These are phyloP conservation scores for Microctonus hyperodae DNA, from an alignment of 2,888 invertebrate genomes.

Conservation along the genomic window DNA sequence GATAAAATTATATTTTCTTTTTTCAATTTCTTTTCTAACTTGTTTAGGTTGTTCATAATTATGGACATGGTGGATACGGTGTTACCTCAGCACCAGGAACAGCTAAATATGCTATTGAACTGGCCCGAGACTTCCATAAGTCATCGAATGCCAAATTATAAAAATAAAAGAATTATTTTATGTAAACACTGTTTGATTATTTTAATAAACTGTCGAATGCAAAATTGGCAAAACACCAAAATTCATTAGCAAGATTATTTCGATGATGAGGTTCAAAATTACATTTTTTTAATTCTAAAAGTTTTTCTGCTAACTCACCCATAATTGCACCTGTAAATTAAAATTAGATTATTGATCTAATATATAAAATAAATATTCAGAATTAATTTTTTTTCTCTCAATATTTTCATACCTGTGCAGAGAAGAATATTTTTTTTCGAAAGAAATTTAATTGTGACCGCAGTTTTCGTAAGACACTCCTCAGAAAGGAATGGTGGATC, in stretches of 20 bases:
- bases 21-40: conserved; percentile 7
- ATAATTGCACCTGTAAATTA: conserved; percentile 72
- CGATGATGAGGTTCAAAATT: conserved; percentile 82
- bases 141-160: conserved; percentile 44
- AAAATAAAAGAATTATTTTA: background rate
- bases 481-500: conserved; percentile 96
- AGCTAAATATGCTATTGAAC: conserved; percentile 75
- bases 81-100: conserved; percentile 91
- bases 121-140: conserved; percentile 69
- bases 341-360: conserved; percentile 33
- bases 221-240: conserved; percentile 90
- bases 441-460: conserved; percentile 78
- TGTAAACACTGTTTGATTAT: conserved; percentile 30
- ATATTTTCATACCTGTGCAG: conserved; percentile 77
- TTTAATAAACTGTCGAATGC: conserved; percentile 67
- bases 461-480: conserved; percentile 87
- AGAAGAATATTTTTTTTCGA: conserved; percentile 80
- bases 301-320: conserved; percentile 72
- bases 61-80: conserved; percentile 95
- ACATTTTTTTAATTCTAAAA: conserved; percentile 73
- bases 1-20: background rate
- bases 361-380: background rate
- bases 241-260: conserved; percentile 92
- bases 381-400: no score
- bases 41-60: conserved; percentile 80